A percentile compares a stretch with the other conserved stretches of the same genome.
These are phyloP conservation scores for Anguilla pacifica DNA, from an alignment of 2,797 vertebrate species.

Conservation along the genomic window DNA sequence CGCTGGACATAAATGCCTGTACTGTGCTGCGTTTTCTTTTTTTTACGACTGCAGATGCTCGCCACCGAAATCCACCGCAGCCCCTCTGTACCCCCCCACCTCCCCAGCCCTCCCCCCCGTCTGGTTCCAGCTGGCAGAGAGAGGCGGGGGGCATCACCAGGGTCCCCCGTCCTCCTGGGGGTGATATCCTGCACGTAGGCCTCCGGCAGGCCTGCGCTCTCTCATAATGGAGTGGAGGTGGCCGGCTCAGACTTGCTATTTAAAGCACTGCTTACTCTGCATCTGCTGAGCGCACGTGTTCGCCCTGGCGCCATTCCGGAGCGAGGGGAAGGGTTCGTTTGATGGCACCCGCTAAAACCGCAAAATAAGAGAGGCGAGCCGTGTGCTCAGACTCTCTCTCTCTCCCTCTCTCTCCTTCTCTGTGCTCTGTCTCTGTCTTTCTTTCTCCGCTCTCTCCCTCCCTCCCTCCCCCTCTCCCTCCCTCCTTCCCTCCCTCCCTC, in stretches of 20 bases:
- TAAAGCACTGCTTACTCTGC: background rate
- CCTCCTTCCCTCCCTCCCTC: conserved; percentile 42
- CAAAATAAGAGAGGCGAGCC: background rate
- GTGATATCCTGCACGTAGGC: conserved; percentile 44
- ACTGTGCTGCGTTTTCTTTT: conserved; percentile 41
- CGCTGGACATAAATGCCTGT: conserved; percentile 52
- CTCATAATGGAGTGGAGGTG: background rate
- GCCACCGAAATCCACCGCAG: conserved; percentile 36
- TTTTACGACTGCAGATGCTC: conserved; percentile 64
- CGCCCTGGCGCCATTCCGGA: background rate
- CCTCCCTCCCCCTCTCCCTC: conserved; percentile 36
- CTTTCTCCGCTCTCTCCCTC: background rate
- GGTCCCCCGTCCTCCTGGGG: conserved; percentile 53
- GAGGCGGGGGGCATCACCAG: conserved; percentile 61
- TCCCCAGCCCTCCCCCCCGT: conserved; percentile 26
- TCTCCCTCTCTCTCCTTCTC: too few relatives aligned
- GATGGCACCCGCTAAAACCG: background rate
- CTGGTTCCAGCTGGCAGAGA: conserved; percentile 65
- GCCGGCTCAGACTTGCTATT: background rate
- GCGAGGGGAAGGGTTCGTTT: background rate
- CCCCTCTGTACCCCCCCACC: conserved; percentile 34
- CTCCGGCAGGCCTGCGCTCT: background rate
- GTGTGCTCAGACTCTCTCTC: too few relatives aligned
- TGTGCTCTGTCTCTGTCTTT: too few relatives aligned
- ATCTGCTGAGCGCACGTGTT: background rate